Base-by-base conservation (phyloP, 2,113 vertebrate genomes). In the Nanorana parkeri region DNA sequence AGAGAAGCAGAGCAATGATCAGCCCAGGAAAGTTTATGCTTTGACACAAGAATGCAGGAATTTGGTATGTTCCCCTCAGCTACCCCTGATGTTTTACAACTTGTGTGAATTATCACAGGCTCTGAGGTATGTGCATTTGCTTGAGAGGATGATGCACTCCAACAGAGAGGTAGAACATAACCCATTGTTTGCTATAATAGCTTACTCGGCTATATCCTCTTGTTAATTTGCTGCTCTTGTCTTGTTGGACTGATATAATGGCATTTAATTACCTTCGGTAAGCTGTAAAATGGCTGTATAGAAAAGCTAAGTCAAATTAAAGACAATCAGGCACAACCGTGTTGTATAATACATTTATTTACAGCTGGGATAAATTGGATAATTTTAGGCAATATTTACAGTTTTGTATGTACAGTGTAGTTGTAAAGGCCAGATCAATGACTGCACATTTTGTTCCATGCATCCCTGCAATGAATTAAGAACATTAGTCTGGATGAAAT, bases 31-130 rank as follows among this genome's bases (percentile, higher is more conserved):
- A 68, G 80, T 83, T 83, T 76, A 83, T 60, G 80, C 64, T 68
- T 81, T 68, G 72, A 83, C 72, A 68, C 54, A 83, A 72, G 80
- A 75, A 83, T 83, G 80, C 23, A 68, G 80, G 80, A 83, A 83
- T 83, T 83, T 83, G 72, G 28, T 74, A 74, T 83, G 61, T 83
- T 76, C 80, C 80, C 63, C 72, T 83, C 61, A 83, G 72, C 23
- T 74, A 83, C 80, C 80, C 80, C 71, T 76, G 72, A 83, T 67
- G 80, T 83, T 83, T 83, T 83, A 83, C 71, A 76, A 83, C 80
- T 76, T 83, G 72, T 60, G 63, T 76, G 72, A 80, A 60, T 83
- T 83, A 76, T 76, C 71, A n/a, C 20, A 56, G 60, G 63, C 51
- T 83, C 64, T 26, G 63, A 67, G 47, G 52, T 52, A 82, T 82